Conservation (phyloP, 1,140 invertebrate genomes). For the Leptoteleia sp. region DNA sequence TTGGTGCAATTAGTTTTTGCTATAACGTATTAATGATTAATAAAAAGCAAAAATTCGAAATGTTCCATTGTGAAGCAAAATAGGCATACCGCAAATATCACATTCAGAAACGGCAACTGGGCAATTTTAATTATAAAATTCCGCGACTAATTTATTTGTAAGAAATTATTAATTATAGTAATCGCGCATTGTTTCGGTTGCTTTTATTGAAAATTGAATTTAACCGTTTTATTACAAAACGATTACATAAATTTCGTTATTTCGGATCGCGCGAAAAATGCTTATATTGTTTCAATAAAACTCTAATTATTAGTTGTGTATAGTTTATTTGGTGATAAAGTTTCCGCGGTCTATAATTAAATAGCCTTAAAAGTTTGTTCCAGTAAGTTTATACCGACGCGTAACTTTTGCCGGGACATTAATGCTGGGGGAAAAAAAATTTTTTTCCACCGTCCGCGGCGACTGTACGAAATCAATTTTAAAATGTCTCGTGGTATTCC, state of each 20-base stretch:
- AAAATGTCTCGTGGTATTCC: constrained; percentile 23
- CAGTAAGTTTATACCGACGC: neutral
- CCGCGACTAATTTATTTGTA: neutral
- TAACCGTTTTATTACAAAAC: neutral
- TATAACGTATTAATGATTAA: too few relatives aligned
- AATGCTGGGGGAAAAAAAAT: neutral
- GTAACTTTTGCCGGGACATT: neutral
- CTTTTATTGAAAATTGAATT: too few relatives aligned
- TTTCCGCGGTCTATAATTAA: constrained; percentile 14
- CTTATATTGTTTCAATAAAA: neutral
- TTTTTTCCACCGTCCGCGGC: neutral
- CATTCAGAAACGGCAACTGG: too few relatives aligned
- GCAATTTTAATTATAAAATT: constrained; percentile 4
- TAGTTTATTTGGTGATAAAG: constrained; percentile 12
- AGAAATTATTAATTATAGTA: too few relatives aligned
- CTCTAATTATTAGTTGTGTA: neutral
- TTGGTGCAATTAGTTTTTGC: neutral
- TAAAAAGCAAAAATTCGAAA: too few relatives aligned
- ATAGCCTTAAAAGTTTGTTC: constrained; percentile 1
- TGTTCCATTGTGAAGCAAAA: too few relatives aligned
- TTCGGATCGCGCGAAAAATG: neutral
- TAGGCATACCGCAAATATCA: too few relatives aligned
- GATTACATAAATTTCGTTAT: neutral
- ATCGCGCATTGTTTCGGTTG: too few relatives aligned
- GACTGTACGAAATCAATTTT: constrained; percentile 8